These are phyloP conservation scores for Pagrus major DNA, from an alignment of 2,113 vertebrate genomes.

Conservation along the genomic window DNA sequence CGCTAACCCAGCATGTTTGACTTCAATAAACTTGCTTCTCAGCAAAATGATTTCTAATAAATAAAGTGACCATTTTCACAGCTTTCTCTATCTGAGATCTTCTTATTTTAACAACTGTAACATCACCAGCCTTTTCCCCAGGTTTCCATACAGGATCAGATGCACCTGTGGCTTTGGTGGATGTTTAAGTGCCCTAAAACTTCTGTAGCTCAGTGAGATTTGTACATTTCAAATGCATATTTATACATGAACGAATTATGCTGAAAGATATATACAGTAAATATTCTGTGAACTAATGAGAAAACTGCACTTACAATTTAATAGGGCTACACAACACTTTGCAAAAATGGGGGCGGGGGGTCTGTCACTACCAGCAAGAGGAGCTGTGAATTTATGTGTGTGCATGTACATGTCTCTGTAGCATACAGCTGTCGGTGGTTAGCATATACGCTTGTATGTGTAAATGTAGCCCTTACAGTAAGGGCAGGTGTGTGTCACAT, in stretches of 20 bases:
- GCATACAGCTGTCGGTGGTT: slow-evolving; percentile 76
- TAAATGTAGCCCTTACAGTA: slow-evolving; percentile 99
- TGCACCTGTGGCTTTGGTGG: slow-evolving; percentile 9
- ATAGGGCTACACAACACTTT: slow-evolving; percentile 68
- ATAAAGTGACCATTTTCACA: slow-evolving; percentile 75
- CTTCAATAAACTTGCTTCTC: slow-evolving; percentile 45
- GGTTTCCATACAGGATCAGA: slow-evolving; percentile 1
- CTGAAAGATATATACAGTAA: slow-evolving; percentile 69
- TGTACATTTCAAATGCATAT: slow-evolving; percentile 61
- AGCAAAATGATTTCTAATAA: slow-evolving; percentile 56
- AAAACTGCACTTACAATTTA: slow-evolving; percentile 65
- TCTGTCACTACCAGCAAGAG: slow-evolving; percentile 66
- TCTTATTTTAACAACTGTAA: slow-evolving; percentile 29
- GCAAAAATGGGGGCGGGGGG: slow-evolving; percentile 54
- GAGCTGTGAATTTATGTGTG: slow-evolving; percentile 58
- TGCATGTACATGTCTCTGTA: slow-evolving; percentile 65
- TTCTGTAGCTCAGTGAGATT: slow-evolving; percentile 33
- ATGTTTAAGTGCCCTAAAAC: slow-evolving; percentile 14
- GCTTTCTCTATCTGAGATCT: slow-evolving; percentile 46
- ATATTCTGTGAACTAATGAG: slow-evolving; percentile 61
- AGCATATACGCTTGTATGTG: slow-evolving; percentile 99
- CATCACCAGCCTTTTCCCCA: slow-evolving; percentile 23
- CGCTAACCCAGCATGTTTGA: slow-evolving; percentile 45
- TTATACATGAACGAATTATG: slow-evolving; percentile 54
- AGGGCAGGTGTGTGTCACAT: slow-evolving; percentile 98